Conservation (phyloP, 2,113 vertebrate species). For the Suncus etruscus region DNA sequence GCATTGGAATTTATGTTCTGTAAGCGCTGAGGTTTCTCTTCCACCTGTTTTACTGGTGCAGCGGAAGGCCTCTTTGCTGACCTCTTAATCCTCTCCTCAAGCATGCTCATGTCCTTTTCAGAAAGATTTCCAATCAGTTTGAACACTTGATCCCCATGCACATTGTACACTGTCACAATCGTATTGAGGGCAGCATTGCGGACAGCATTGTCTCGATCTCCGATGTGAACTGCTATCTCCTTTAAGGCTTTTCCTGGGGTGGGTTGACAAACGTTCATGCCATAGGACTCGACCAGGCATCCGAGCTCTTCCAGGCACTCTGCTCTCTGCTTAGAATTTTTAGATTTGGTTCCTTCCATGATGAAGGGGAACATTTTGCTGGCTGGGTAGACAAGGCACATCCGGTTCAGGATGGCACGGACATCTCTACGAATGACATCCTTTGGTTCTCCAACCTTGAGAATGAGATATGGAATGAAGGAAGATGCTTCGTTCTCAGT, state of each 20-base stretch:
- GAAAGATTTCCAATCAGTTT: constrained; percentile 98
- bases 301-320: constrained; percentile 99
- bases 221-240: constrained; percentile 97
- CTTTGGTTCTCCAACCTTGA: constrained; percentile 98
- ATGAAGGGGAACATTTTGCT: constrained; percentile 98
- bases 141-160: constrained; percentile 97
- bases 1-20: constrained; percentile 89
- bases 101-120: constrained; percentile 99
- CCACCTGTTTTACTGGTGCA: constrained; percentile 89
- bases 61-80: constrained; percentile 94
- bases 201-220: constrained; percentile 96
- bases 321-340: constrained; percentile 98
- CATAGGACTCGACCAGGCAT: constrained; percentile 95
- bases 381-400: constrained; percentile 97
- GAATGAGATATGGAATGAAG: constrained; percentile 96
- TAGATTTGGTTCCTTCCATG: constrained; percentile 99
- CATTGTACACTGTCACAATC: constrained; percentile 96
- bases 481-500: constrained; percentile 97
- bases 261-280: constrained; percentile 98
- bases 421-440: constrained; percentile 98
- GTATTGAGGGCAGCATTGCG: constrained; percentile 98
- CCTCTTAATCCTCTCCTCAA: constrained; percentile 97
- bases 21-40: constrained; percentile 91
- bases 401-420: constrained; percentile 94
- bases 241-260: constrained; percentile 96